These are phyloP conservation scores for Periophthalmus modestus DNA, from an alignment of 2,113 vertebrate genomes.

Conservation along the genomic window DNA sequence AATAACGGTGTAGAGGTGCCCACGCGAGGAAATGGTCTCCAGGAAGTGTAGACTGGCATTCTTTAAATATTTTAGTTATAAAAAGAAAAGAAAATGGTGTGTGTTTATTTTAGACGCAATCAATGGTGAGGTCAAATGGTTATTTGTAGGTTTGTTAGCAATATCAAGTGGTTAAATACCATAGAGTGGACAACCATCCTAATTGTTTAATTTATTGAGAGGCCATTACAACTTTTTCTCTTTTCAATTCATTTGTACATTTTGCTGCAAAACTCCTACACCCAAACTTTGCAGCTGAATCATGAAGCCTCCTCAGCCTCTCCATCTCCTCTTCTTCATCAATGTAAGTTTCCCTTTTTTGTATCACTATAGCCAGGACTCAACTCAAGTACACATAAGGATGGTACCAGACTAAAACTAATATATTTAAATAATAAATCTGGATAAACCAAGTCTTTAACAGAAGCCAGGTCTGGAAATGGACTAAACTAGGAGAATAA, in stretches of 20 bases:
- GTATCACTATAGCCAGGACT: too few relatives aligned
- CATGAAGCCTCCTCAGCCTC: not conserved
- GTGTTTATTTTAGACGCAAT: not conserved
- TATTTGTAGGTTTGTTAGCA: not conserved
- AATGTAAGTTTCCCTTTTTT: too few relatives aligned
- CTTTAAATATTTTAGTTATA: constrained; percentile 4
- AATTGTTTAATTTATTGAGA: not conserved
- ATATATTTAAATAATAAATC: too few relatives aligned
- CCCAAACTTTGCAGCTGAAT: too few relatives aligned
- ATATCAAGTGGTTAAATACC: too few relatives aligned
- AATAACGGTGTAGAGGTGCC: not conserved
- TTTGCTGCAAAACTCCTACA: not conserved
- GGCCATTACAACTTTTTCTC: not conserved
- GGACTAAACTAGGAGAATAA: not conserved
- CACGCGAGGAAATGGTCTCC: not conserved
- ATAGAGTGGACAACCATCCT: too few relatives aligned
- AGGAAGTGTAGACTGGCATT: not conserved
- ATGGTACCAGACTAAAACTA: too few relatives aligned
- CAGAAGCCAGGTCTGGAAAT: not conserved
- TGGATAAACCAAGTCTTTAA: too few relatives aligned
- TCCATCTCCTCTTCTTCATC: not conserved
- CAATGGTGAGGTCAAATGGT: not conserved
- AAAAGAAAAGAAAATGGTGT: constrained; percentile 1
- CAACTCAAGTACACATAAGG: too few relatives aligned
- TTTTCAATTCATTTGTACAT: not conserved